Conservation (phyloP, 2,888 invertebrate genomes). For the Eilema caniola region DNA sequence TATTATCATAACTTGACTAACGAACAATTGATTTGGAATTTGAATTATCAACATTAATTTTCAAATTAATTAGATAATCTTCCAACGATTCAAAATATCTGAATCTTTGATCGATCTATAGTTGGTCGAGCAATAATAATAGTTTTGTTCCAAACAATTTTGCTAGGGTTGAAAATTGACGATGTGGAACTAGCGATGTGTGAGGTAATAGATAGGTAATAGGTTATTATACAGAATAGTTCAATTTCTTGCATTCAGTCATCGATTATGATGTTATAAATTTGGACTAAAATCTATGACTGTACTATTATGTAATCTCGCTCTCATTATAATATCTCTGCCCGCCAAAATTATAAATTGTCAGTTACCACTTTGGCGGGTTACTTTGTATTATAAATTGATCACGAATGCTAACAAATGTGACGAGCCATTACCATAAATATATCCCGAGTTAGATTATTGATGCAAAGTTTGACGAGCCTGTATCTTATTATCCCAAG, state of each 20-base stretch:
- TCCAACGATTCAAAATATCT: not conserved
- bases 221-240: not conserved
- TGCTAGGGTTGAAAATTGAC: not conserved
- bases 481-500: constrained; percentile 29
- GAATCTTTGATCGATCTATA: not conserved
- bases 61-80: not conserved
- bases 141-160: too few relatives aligned
- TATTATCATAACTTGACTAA: too few relatives aligned
- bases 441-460: constrained; percentile 33
- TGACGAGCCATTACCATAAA: constrained; percentile 11
- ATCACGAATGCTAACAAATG: constrained; percentile 7
- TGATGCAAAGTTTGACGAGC: constrained; percentile 32
- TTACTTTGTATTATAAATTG: not conserved
- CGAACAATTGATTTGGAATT: too few relatives aligned
- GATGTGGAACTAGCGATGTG: not conserved
- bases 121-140: not conserved
- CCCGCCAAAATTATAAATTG: not conserved
- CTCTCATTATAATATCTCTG: not conserved
- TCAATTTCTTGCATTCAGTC: not conserved
- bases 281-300: not conserved
- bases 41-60: too few relatives aligned
- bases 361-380: not conserved
- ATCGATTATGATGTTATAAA: not conserved
- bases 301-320: too few relatives aligned
- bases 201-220: not conserved